phyloP scores from a whole-genome alignment of 2,113 vertebrate genomes.

The Gorsachius goisagi region DNA sequence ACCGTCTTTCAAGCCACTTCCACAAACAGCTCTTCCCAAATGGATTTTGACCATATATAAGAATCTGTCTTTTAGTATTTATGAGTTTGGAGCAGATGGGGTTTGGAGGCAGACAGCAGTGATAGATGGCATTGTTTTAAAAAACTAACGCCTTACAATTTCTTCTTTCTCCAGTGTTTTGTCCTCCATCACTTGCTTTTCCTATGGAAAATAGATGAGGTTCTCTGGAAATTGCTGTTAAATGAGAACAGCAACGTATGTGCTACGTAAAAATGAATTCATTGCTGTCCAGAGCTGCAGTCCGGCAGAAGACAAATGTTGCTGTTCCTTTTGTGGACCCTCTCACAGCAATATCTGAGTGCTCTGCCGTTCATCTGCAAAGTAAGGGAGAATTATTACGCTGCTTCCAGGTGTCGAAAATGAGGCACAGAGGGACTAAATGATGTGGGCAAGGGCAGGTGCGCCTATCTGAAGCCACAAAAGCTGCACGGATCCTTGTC shows the following conservation, averaged over 20 bases:
- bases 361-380: not conserved
- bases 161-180: not conserved
- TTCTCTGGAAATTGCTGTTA: not conserved
- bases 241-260: not conserved
- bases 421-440: not conserved
- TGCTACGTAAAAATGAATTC: not conserved
- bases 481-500: not conserved
- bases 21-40: not conserved
- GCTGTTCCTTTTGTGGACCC: not conserved
- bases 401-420: not conserved
- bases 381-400: not conserved
- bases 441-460: not conserved
- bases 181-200: not conserved
- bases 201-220: accelerated
- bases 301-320: not conserved
- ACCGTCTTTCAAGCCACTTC: not conserved
- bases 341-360: not conserved
- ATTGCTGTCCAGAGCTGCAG: not conserved
- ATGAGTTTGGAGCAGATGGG: not conserved
- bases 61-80: not conserved
- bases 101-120: not conserved
- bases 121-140: not conserved
- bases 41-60: not conserved
- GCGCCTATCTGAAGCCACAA: not conserved
- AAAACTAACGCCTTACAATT: accelerated